Percentiles rank a stretch among this genome's conserved stretches.
phyloP scores from a whole-genome alignment of 2,113 vertebrate genomes.

The Miniopterus natalensis region DNA sequence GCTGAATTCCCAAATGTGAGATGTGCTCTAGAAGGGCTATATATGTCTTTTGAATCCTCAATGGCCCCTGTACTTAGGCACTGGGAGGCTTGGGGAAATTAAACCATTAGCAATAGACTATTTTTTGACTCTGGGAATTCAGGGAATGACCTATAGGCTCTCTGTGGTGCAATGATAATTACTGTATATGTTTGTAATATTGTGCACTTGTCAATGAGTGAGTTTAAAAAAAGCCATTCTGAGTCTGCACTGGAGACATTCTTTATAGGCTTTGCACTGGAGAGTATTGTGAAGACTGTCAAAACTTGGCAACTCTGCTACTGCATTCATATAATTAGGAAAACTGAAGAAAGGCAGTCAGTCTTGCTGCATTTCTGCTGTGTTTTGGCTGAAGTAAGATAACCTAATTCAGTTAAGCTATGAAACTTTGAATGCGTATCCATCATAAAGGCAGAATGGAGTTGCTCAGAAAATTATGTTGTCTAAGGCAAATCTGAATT shows the following conservation, averaged over 20 bases:
- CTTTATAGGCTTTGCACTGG: not conserved
- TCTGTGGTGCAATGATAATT: not conserved
- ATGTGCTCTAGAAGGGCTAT: not conserved
- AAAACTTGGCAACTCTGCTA: not conserved
- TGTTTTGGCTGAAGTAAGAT: not conserved
- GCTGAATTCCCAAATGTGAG: not conserved
- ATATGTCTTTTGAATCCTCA: not conserved
- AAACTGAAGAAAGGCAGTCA: not conserved
- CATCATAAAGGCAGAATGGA: conserved; percentile 42
- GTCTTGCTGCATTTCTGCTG: not conserved
- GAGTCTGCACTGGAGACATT: not conserved
- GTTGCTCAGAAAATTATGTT: not conserved
- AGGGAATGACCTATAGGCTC: not conserved
- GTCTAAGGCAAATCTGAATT: conserved; percentile 28
- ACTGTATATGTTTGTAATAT: not conserved
- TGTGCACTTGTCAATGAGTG: not conserved
- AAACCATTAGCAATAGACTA: not conserved
- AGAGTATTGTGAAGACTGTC: not conserved
- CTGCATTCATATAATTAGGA: not conserved
- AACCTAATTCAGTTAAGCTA: conserved; percentile 28
- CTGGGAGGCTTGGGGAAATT: not conserved
- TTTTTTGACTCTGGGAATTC: not conserved
- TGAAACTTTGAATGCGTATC: not conserved
- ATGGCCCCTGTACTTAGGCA: not conserved
- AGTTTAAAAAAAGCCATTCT: not conserved